Percentiles rank a stretch among this genome's conserved stretches.
phyloP scores from a whole-genome alignment of 23 tunicate genomes.

The Styela clava region DNA sequence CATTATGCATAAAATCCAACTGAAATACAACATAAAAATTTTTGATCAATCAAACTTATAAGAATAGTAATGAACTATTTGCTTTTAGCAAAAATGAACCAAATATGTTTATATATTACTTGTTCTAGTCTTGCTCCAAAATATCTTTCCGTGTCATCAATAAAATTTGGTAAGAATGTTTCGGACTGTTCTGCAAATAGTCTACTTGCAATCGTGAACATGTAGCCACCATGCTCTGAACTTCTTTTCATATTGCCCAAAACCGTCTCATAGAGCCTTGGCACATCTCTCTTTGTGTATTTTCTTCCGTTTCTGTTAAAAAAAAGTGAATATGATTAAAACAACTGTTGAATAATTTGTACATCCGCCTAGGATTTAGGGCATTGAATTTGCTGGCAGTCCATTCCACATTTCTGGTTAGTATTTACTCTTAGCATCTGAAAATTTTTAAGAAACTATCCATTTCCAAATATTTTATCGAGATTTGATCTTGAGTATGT shows the following conservation, averaged over 20 bases:
- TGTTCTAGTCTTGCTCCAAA: constrained; percentile 40
- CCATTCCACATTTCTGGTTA: too few relatives aligned
- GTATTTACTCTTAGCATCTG: not conserved
- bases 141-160: constrained; percentile 23
- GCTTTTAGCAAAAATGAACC: too few relatives aligned
- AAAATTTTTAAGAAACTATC: too few relatives aligned
- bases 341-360: too few relatives aligned
- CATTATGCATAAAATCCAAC: constrained; percentile 40
- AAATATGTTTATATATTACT: too few relatives aligned
- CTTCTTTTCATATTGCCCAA: constrained; percentile 3
- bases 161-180: constrained; percentile 13
- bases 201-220: constrained; percentile 23
- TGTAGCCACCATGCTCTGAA: constrained; percentile 16
- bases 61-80: too few relatives aligned
- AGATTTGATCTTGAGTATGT: too few relatives aligned
- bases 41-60: too few relatives aligned
- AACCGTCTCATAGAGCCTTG: constrained; percentile 37
- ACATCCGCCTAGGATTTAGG: not conserved
- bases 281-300: constrained; percentile 18
- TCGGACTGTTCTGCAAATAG: constrained; percentile 39
- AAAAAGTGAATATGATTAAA: not conserved
- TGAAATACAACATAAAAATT: not conserved
- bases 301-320: not conserved
- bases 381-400: not conserved
- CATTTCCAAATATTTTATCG: too few relatives aligned